A percentile compares a stretch with the other conserved stretches of the same genome.
phyloP scores from a whole-genome alignment of 2,113 vertebrate species.

The Taurulus bubalis region DNA sequence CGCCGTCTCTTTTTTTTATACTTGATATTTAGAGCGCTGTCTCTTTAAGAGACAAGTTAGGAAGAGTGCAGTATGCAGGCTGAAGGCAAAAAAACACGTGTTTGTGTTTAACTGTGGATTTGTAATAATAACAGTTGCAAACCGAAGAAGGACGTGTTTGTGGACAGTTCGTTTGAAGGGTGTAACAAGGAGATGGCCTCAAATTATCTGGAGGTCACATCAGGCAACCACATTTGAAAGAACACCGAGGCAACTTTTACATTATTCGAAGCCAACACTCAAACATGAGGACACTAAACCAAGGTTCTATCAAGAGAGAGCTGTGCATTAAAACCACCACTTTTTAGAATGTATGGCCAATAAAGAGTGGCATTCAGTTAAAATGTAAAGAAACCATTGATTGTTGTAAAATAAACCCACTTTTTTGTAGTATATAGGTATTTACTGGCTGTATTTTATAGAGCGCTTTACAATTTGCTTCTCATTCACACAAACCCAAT shows the following conservation, averaged over 20 bases:
- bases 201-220: neutral
- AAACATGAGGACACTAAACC: neutral
- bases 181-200: neutral
- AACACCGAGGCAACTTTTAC: neutral
- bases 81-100: too few relatives aligned
- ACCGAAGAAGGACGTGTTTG: too few relatives aligned
- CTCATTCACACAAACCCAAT: neutral
- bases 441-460: neutral
- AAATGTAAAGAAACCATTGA: too few relatives aligned
- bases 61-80: too few relatives aligned
- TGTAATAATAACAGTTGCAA: too few relatives aligned
- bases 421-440: neutral
- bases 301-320: neutral
- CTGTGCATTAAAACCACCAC: neutral
- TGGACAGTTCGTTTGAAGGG: too few relatives aligned
- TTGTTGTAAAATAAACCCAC: neutral
- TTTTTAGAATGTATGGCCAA: neutral
- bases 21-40: too few relatives aligned
- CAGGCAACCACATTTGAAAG: neutral
- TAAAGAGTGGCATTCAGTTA: neutral
- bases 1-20: too few relatives aligned
- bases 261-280: neutral
- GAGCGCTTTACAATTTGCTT: neutral
- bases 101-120: too few relatives aligned
- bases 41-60: too few relatives aligned